These are phyloP conservation scores for Oreochromis grahami DNA, from an alignment of 2,797 vertebrate genomes.

Conservation along the genomic window DNA sequence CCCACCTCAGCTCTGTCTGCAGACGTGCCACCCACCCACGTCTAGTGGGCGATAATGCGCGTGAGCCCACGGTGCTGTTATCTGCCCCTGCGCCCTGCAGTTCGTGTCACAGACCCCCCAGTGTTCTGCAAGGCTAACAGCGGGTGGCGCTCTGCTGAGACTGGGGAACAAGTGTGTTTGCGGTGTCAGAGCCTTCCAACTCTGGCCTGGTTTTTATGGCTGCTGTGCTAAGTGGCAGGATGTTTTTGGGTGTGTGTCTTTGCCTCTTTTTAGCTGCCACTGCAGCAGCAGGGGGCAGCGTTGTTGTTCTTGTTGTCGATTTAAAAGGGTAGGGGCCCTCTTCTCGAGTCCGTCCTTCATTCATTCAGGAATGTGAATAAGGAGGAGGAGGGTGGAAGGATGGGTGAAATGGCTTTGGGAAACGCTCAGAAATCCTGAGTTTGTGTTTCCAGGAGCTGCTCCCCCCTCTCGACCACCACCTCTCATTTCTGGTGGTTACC, in stretches of 20 bases:
- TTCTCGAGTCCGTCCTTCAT: slow-evolving; percentile 19
- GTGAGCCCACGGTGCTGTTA: background rate
- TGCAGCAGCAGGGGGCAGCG: background rate
- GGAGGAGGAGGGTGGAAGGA: background rate
- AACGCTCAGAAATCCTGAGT: background rate
- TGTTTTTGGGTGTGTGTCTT: background rate
- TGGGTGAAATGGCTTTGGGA: slow-evolving; percentile 15
- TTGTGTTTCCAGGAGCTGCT: slow-evolving; percentile 12
- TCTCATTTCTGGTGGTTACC: background rate
- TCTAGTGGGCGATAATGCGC: background rate
- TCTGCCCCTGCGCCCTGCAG: slow-evolving; percentile 17
- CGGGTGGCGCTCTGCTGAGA: slow-evolving; percentile 32
- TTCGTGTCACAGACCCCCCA: background rate
- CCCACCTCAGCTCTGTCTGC: background rate
- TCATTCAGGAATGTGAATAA: slow-evolving; percentile 55
- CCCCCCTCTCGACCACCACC: background rate
- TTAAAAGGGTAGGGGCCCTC: slow-evolving; percentile 15
- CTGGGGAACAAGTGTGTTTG: background rate
- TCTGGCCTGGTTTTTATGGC: slow-evolving; percentile 39
- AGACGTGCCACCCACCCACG: background rate
- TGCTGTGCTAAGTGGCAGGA: slow-evolving; percentile 20
- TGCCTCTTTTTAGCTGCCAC: slow-evolving; percentile 3
- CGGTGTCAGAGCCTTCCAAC: background rate
- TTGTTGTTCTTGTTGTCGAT: slow-evolving; percentile 5
- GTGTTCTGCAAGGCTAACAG: slow-evolving; percentile 6